Percentiles rank a stretch among this genome's conserved stretches.
Conservation (phyloP, 2,888 invertebrate species). For the Cataglyphis albicans region DNA sequence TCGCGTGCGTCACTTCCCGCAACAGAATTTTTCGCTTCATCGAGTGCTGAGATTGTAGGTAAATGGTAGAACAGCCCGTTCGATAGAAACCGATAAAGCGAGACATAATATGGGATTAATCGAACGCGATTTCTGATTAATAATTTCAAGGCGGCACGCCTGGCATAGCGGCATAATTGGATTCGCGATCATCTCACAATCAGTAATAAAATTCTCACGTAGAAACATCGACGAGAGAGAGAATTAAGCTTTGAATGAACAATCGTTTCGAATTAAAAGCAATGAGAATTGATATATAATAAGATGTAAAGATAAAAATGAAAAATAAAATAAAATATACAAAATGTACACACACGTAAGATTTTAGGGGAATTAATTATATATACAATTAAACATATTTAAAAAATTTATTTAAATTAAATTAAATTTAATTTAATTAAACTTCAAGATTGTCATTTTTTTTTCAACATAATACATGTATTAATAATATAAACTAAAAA, state of each 20-base stretch:
- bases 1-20: not conserved
- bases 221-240: not conserved
- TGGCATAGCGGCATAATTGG: slow-evolving; percentile 52
- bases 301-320: not conserved
- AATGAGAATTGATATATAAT: not conserved
- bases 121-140: slow-evolving; percentile 63
- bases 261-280: not conserved
- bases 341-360: not conserved
- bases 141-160: slow-evolving; percentile 62
- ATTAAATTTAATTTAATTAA: not conserved
- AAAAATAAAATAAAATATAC: not conserved
- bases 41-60: slow-evolving; percentile 47
- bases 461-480: not conserved
- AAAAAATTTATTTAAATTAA: too few relatives aligned
- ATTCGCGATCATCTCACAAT: slow-evolving; percentile 40
- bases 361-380: slow-evolving; percentile 1
- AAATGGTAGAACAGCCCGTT: slow-evolving; percentile 62
- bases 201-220: slow-evolving; percentile 25
- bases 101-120: slow-evolving; percentile 59
- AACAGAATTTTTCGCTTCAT: slow-evolving; percentile 56
- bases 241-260: not conserved
- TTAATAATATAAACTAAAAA: not conserved
- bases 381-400: not conserved
- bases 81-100: slow-evolving; percentile 64
- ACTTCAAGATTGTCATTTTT: not conserved